Base-by-base conservation (phyloP, 2,888 invertebrate species). In the Salpingus planirostris region DNA sequence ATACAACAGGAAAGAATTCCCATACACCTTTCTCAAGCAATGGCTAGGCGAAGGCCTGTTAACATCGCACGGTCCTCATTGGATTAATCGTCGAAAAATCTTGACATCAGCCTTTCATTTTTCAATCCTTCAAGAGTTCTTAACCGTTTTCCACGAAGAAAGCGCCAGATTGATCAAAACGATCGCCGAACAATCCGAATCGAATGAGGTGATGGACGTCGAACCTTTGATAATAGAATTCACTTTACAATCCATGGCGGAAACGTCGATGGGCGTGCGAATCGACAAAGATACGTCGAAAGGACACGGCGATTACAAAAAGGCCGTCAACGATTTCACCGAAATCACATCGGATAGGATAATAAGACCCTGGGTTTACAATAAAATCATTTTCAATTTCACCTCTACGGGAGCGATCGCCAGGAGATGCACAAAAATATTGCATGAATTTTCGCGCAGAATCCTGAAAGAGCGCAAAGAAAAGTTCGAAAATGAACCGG, bases 61-160 rank as follows among this genome's bases (percentile, higher is more conserved):
- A 11, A 48, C 46, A 15, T 44, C 46, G 30, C 11, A 22, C 24
- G 48, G 47, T 29, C 11, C 29, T 1, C 45, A 45, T 40, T 49
- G 49, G 49, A 43, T 44, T 21, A 30, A 21, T 2, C 31, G 49
- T 23, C 30, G 49, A 15, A 45, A 45, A 29, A 42, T 49, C 13
- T 23, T 49, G 24, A 49, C 49, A 10, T 45, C 49, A 14, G 43
- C 49, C 5, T 49, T 49, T 24, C 49, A 49, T 27, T 47, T 49
- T 15, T 43, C 30, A 12, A 47, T 49, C 11, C 15, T 49, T 5
- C 46, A 45, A 29, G 35, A 43, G 5, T 49, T 47, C 31, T 21
- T 46, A 1, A 27, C 36, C 2, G 32, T 47, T 22, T 49, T 49
- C 25, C 44, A 45, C 18, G 40, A 33, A 29, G 42, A 47, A 44